Evolutionary conservation across 2,113 vertebrate genomes (phyloP).

Genomic region (Electrona antarctica): DNA sequence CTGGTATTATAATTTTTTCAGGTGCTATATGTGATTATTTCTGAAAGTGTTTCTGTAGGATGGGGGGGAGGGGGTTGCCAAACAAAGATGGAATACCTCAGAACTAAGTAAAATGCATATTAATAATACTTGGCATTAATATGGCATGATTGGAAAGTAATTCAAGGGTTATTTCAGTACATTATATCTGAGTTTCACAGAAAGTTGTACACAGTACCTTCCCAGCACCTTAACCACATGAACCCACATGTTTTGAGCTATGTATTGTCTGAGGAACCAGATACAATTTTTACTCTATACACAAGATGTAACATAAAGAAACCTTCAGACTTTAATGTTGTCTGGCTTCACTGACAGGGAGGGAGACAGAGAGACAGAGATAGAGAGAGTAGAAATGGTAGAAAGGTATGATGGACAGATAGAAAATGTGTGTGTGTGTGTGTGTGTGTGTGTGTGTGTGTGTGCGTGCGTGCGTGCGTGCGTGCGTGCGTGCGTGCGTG

Average conservation of each 20-base stretch:
- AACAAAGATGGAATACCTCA: conserved; percentile 18
- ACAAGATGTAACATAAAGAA: too few relatives aligned
- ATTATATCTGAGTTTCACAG: too few relatives aligned
- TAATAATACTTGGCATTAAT: not conserved
- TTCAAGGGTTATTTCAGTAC: too few relatives aligned
- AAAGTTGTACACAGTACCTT: too few relatives aligned
- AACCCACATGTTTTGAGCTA: too few relatives aligned
- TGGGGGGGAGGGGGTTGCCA: conserved; percentile 1
- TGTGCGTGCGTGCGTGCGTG: too few relatives aligned
- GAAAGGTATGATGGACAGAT: not conserved
- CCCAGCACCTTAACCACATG: too few relatives aligned
- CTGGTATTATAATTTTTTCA: not conserved
- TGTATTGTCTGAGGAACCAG: too few relatives aligned
- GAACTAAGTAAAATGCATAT: not conserved
- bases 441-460: too few relatives aligned
- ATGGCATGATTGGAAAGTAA: not conserved
- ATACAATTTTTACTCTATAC: too few relatives aligned
- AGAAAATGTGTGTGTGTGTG: not conserved
- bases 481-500: too few relatives aligned
- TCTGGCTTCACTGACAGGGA: not conserved
- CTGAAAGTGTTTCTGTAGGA: conserved; percentile 22
- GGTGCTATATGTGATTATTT: conserved; percentile 27
- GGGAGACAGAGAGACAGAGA: not conserved
- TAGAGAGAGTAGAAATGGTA: not conserved
- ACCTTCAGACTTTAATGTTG: too few relatives aligned